phyloP scores from a whole-genome alignment of 2,888 invertebrate genomes.

The Chorisops tibialis region DNA sequence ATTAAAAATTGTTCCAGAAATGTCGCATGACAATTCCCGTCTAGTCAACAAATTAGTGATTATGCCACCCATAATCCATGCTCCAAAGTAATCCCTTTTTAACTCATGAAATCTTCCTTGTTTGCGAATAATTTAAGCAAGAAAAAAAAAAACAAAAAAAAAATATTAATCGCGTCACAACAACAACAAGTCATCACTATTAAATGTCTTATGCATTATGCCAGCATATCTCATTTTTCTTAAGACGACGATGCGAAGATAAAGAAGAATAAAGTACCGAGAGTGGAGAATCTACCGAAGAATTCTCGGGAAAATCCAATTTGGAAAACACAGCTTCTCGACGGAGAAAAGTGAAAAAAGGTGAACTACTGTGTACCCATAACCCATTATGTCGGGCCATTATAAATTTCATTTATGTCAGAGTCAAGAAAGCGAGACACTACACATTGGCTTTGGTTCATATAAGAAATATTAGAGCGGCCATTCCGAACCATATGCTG shows the following conservation, averaged over 20 bases:
- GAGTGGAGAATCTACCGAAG: neutral
- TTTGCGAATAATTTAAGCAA: neutral
- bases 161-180: neutral
- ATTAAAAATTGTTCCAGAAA: too few relatives aligned
- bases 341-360: neutral
- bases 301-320: conserved; percentile 1
- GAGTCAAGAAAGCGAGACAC: neutral
- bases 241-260: too few relatives aligned
- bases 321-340: neutral
- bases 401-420: conserved; percentile 28
- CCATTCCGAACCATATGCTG: too few relatives aligned
- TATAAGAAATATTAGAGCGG: too few relatives aligned
- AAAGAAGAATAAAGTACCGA: neutral
- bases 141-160: neutral
- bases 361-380: conserved; percentile 9
- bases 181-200: conserved; percentile 12
- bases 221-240: conserved; percentile 10
- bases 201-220: conserved; percentile 13
- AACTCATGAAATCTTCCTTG: neutral
- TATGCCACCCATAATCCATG: conserved; percentile 10
- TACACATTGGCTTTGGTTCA: too few relatives aligned
- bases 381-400: conserved; percentile 26
- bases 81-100: neutral
- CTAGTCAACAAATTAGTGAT: conserved; percentile 13
- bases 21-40: neutral